Evolutionary conservation across 2,113 vertebrate genomes (phyloP), one percentile per base, ranked within the genome.

Genomic region (Cariama cristata): DNA sequence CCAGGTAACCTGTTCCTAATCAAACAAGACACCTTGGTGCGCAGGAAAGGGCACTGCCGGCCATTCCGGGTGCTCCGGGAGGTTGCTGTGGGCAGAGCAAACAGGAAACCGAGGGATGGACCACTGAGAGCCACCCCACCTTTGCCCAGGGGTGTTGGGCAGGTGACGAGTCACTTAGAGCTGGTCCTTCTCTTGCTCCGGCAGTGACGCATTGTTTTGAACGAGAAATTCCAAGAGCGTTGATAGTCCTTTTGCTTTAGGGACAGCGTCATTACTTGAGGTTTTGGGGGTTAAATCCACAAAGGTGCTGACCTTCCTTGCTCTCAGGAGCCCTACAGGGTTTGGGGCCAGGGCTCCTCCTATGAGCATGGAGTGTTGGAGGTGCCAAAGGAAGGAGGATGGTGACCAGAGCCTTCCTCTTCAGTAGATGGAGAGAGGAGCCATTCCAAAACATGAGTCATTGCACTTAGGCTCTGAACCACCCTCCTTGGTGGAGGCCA

Each of bases 51-150:
- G 69, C 96, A 47, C 73, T 60, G 82, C 67, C 2, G 55, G 80
- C 89, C 83, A 47, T 63, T 68, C 94, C 62, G 19, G 91, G 74
- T 69, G 85, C 62, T 79, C 74, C 47, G 4, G 82, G 58, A 82
- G 86, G 1, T 56, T 67, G 79, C 50, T 88, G 93, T 26, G 91
- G 90, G 86, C 93, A 84, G 88, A 75, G 79, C 96, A 95, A 97
- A 97, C 97, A 97, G 97, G 97, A 97, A 97, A 44, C 63, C 52
- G 7, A 94, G 94, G 94, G 94, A 88, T 58, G 94, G 91, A 93
- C 84, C 90, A 88, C 84, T 28, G 95, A 17, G 30, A 89, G 90
- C 89, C 35, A 21, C 91, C 32, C 94, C 95, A 86, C 95, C 95
- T 93, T 45, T 69, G 93, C 94, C 92, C 94, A 73, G 68, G 92